Evolutionary conservation across 2,797 vertebrate species (phyloP).

Genomic region (Myoxocephalus aenaeus): DNA sequence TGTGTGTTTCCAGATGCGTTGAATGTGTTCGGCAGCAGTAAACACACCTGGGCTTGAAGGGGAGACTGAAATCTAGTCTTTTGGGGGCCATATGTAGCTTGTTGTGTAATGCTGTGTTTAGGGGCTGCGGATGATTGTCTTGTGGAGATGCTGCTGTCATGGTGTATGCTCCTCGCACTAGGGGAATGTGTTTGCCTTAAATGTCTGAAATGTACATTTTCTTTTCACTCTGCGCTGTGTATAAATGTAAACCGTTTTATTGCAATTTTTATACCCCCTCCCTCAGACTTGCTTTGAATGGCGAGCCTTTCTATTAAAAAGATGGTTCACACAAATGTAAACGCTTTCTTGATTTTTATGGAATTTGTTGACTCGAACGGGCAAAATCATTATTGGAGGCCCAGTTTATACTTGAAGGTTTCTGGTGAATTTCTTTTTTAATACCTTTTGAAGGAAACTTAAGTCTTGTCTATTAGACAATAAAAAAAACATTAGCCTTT

Average conservation of each 20-base stretch:
- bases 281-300: conserved; percentile 38
- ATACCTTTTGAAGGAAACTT: conserved; percentile 58
- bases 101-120: conserved; percentile 54
- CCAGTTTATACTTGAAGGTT: conserved; percentile 13
- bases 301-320: conserved; percentile 66
- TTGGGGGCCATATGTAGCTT: conserved; percentile 58
- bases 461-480: conserved; percentile 77
- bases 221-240: conserved; percentile 34
- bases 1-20: conserved; percentile 52
- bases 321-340: conserved; percentile 39
- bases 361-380: background rate
- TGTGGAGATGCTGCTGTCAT: conserved; percentile 60
- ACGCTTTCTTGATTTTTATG: conserved; percentile 27
- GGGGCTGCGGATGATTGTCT: conserved; percentile 49
- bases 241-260: conserved; percentile 52
- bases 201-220: conserved; percentile 50
- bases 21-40: conserved; percentile 58
- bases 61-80: conserved; percentile 36
- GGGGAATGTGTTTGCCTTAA: conserved; percentile 59
- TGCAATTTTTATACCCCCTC: conserved; percentile 49
- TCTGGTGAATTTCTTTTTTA: conserved; percentile 31
- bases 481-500: conserved; percentile 46
- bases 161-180: conserved; percentile 52
- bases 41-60: conserved; percentile 39
- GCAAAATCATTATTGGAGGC: conserved; percentile 23